Base-by-base conservation (phyloP, 2,113 vertebrate species). In the Catharus minimus region DNA sequence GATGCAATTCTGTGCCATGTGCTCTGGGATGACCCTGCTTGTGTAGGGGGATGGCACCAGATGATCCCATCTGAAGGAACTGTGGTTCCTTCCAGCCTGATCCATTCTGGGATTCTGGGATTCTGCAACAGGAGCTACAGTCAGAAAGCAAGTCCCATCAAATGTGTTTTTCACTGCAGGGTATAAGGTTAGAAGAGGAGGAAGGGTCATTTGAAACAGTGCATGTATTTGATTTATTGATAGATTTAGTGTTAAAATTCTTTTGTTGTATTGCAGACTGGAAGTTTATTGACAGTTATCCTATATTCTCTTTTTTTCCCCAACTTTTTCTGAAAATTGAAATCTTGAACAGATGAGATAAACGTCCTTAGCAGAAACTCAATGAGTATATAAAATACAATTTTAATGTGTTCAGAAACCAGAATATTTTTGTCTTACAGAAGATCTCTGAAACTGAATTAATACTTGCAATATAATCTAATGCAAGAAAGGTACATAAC, bases 1-100 rank as follows among this genome's bases (percentile, higher is more conserved):
- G 16, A 21, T 0, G 0, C 15, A 52, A 10, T 16, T 23, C 5
- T 46, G 15, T 66, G 5, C 27, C 18, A 3, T 8, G 41, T 7
- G 30, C 57, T 3, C 30, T 32, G 5, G 17, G 20, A 13, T 56
- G 33, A 41, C 1, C 8, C 10, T n/a, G 1, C 15, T 3, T 38
- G 19, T 52, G 19, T 22, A 39, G 18, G 15, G 15, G n/a, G 23
- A 5, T 21, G 13, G n/a, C 15, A 24, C 52, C 7, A n/a, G 38
- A 24, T 52, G 10, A 80, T 2, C 8, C 19, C 39, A 39, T 39
- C 39, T 39, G 39, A 39, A 39, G 39, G 39, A 13, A 8, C 10
- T 44, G 44, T 23, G 27, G 18, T 23, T 1, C 22, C 15, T 73
- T 52, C n/a, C 13, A 43, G 11, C 2, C 11, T 30, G 6, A 32